These are phyloP conservation scores for Crematogaster levior DNA, from an alignment of 2,888 invertebrate genomes.

Conservation along the genomic window DNA sequence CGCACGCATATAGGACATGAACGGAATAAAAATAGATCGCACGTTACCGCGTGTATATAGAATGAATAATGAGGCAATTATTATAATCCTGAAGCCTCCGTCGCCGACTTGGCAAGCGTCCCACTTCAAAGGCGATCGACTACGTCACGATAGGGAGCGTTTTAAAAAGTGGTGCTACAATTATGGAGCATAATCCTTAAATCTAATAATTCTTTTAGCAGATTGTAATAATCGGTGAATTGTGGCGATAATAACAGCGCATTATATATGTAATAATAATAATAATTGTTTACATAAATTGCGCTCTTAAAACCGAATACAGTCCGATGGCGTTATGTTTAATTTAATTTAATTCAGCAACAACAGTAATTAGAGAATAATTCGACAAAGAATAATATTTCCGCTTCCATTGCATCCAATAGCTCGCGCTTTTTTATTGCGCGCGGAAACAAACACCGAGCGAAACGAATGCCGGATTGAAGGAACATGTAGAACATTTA, in stretches of 20 bases:
- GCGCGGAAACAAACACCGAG: not conserved
- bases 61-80: constrained; percentile 29
- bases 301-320: not conserved
- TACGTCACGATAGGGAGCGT: not conserved
- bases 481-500: not conserved
- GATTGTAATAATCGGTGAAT: not conserved
- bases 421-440: not conserved
- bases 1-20: constrained; percentile 31
- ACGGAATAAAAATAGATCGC: constrained; percentile 38
- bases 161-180: constrained; percentile 4
- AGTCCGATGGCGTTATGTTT: not conserved
- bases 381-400: not conserved
- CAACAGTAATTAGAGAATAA: constrained; percentile 5
- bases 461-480: not conserved
- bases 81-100: constrained; percentile 20
- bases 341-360: not conserved
- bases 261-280: not conserved
- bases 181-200: not conserved
- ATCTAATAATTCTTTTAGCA: constrained; percentile 10
- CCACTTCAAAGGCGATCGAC: constrained; percentile 4
- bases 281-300: not conserved
- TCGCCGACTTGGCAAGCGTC: constrained; percentile 16
- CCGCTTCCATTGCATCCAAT: too few relatives aligned
- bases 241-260: not conserved
- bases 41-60: constrained; percentile 8